Conservation (phyloP, 2,888 invertebrate species). For the Drosophila barbarae region DNA sequence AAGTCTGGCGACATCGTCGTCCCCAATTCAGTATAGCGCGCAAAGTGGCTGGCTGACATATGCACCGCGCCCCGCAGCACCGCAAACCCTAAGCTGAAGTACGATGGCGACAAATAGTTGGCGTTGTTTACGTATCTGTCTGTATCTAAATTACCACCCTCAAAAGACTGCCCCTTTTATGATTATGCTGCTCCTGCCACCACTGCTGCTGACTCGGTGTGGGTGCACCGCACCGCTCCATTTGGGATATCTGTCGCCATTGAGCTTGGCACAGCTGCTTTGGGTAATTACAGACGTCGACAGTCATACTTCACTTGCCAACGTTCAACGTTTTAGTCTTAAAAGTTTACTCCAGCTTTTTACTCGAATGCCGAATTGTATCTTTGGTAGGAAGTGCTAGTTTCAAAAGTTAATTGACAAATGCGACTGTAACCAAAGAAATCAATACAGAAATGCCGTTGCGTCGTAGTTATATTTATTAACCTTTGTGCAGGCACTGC, state of each 20-base stretch:
- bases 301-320: constrained; percentile 18
- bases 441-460: not conserved
- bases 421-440: not conserved
- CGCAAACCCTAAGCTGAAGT: constrained; percentile 10
- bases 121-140: constrained; percentile 37
- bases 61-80: constrained; percentile 23
- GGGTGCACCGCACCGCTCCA: constrained; percentile 5
- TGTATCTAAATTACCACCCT: constrained; percentile 26
- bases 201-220: constrained; percentile 3
- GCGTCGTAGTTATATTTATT: not conserved
- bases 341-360: constrained; percentile 25
- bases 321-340: constrained; percentile 25
- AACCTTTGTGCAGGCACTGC: not conserved
- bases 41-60: constrained; percentile 43
- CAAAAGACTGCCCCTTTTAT: constrained; percentile 22
- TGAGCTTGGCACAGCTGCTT: constrained; percentile 36
- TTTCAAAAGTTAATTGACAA: not conserved
- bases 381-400: not conserved
- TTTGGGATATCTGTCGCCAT: constrained; percentile 36
- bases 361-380: not conserved
- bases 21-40: constrained; percentile 15
- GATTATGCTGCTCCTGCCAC: constrained; percentile 14
- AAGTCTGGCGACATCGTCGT: constrained; percentile 49
- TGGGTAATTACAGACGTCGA: constrained; percentile 9
- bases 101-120: constrained; percentile 43